Conservation (phyloP, 2,113 vertebrate genomes). For the Corythornis cristatus region DNA sequence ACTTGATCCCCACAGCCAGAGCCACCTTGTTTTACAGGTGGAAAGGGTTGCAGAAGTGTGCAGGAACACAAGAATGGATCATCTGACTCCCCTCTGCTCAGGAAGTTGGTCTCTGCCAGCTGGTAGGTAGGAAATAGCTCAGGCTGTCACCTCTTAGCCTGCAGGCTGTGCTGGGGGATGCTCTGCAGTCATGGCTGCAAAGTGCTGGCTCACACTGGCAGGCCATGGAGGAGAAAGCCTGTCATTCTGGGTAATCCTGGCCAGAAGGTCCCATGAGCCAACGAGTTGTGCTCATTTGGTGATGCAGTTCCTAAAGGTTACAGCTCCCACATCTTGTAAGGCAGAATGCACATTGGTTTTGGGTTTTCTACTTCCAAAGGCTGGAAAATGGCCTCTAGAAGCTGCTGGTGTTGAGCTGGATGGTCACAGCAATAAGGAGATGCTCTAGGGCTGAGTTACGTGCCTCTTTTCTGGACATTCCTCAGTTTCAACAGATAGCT, state of each 20-base stretch:
- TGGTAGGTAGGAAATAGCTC: background rate
- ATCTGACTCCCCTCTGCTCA: background rate
- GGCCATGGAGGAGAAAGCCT: background rate
- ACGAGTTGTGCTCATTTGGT: background rate
- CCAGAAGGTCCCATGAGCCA: background rate
- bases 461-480: background rate
- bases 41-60: background rate
- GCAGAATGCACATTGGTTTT: background rate
- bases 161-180: background rate
- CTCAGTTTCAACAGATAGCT: background rate
- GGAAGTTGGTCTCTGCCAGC: background rate
- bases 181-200: background rate
- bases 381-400: background rate
- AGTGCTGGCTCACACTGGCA: background rate
- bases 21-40: background rate
- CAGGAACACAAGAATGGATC: background rate
- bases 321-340: background rate
- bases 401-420: constrained; percentile 43
- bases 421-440: constrained; percentile 33
- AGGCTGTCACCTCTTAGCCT: background rate
- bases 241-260: background rate
- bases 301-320: background rate
- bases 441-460: background rate
- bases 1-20: background rate
- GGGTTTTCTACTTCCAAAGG: background rate